Base-by-base conservation (phyloP, 2,113 vertebrate genomes). In the Candoia aspera region DNA sequence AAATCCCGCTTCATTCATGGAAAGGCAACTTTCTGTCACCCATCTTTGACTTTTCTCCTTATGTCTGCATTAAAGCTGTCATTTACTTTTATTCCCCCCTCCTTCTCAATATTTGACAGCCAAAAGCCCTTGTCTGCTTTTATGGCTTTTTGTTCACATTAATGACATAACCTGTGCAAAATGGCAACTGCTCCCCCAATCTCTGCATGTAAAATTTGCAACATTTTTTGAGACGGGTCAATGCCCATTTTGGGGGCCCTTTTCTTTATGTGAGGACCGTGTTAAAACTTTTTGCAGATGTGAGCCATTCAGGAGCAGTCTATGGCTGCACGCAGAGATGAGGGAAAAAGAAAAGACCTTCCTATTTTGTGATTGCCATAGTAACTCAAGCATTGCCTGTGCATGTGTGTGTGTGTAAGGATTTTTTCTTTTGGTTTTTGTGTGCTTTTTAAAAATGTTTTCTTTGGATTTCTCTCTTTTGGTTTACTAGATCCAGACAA, bases 271-370 rank as follows among this genome's bases (percentile, higher is more conserved):
- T 98, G 98, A 98, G 98, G 97, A 98, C 97, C 98, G 98, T 98
- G 98, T 97, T 98, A 98, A 98, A 98, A 98, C 98, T 98, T 98
- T 99, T 98, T 99, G 98, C 99, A 99, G 99, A 99, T 99, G 99
- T 98, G 96, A 97, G 97, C 98, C 98, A 99, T 99, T 99, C 98
- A 99, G 97, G 98, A 98, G 98, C 98, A 97, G 98, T 97, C 99
- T 97, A 98, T 96, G 99, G 98, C 98, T 98, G 98, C 98, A 99
- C 97, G 98, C 98, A 98, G 98, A 98, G 98, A 98, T 97, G 98
- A 96, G 98, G 96, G 98, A 97, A 98, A 98, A 98, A 98, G 97
- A 97, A 98, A 98, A 98, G 98, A 97, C 98, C 97, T 98, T 97
- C 96, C 97, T 98, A 97, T 98, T 98, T 98, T 98, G 97, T 92